A percentile compares a stretch with the other conserved stretches of the same genome.
These are phyloP conservation scores for Pocillopora verrucosa DNA, from an alignment of 64 coral and sea anemone species.

Conservation along the genomic window DNA sequence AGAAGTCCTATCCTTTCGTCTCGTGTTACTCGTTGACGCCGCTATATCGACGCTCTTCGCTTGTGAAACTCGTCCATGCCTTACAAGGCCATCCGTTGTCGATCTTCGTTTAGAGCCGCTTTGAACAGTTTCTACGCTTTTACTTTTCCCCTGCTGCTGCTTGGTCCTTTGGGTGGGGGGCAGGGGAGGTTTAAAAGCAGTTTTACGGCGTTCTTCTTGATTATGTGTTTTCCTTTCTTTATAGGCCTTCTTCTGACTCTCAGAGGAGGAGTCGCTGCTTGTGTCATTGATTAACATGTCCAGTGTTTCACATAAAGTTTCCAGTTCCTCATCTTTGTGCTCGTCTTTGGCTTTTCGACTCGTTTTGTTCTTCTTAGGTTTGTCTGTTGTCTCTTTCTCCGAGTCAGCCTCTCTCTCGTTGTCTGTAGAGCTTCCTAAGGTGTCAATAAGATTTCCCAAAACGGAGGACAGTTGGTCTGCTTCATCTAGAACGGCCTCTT, in stretches of 20 bases:
- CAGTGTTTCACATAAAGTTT: constrained; percentile 18
- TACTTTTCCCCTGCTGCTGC: background rate
- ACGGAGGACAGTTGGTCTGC: constrained; percentile 35
- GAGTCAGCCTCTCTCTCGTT: constrained; percentile 23
- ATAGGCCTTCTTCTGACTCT: background rate
- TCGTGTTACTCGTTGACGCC: background rate
- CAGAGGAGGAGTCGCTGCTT: constrained; percentile 27
- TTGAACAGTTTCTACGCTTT: background rate
- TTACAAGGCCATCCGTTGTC: background rate
- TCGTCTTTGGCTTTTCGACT: background rate
- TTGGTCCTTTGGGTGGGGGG: background rate
- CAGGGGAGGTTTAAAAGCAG: constrained; percentile 13
- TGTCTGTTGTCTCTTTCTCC: background rate
- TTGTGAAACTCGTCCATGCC: background rate
- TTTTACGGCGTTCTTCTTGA: background rate
- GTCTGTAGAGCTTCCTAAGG: constrained; percentile 12
- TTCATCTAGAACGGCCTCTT: background rate
- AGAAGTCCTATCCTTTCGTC: background rate
- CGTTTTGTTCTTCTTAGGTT: background rate
- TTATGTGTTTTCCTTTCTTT: background rate
- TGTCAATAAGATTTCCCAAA: constrained; percentile 5
- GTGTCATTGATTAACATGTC: constrained; percentile 29
- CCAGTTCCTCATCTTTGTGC: constrained; percentile 1
- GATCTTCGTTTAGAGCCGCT: background rate
- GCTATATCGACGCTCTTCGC: constrained; percentile 1